Conservation (phyloP, 2,888 invertebrate species). For the Drosophila hamatofila region DNA sequence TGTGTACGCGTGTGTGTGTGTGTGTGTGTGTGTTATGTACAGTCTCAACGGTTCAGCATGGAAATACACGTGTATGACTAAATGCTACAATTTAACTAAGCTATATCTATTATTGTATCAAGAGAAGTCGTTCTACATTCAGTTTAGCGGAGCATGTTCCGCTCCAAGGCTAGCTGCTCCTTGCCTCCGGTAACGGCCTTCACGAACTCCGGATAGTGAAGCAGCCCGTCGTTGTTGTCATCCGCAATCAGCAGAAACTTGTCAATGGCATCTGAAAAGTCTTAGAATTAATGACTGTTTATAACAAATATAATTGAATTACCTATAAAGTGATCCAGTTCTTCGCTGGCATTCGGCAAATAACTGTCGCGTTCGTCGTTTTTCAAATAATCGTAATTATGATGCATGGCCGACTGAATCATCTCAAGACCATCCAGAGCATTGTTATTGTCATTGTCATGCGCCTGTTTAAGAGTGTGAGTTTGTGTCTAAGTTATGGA, state of each 20-base stretch:
- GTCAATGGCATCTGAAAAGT: conserved; percentile 96
- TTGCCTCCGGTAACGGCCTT: conserved; percentile 78
- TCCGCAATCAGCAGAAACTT: conserved; percentile 93
- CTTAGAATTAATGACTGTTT: too few species aligned
- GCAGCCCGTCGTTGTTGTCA: conserved; percentile 92
- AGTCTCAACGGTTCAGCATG: conserved; percentile 69
- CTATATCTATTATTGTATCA: conserved; percentile 59
- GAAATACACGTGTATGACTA: conserved; percentile 31
- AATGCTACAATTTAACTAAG: conserved; percentile 52
- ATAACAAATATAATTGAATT: conserved; percentile 29
- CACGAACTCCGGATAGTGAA: conserved; percentile 93
- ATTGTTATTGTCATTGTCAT: conserved; percentile 95
- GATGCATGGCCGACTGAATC: conserved; percentile 87
- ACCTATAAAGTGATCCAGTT: conserved; percentile 84
- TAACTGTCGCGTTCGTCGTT: conserved; percentile 79
- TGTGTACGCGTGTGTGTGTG: conserved; percentile 3
- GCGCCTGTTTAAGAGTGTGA: conserved; percentile 85
- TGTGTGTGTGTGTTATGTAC: conserved; percentile 45
- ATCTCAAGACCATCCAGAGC: conserved; percentile 96
- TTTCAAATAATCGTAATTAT: conserved; percentile 86
- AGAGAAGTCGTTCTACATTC: background rate
- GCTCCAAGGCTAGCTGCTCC: conserved; percentile 59
- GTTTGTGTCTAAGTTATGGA: background rate
- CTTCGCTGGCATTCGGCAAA: conserved; percentile 80
- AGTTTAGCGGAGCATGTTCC: conserved; percentile 57